Percentiles rank a stretch among this genome's conserved stretches.
Evolutionary conservation across 2,888 invertebrate species (phyloP).

Genomic region (Punctoribates punctum): DNA sequence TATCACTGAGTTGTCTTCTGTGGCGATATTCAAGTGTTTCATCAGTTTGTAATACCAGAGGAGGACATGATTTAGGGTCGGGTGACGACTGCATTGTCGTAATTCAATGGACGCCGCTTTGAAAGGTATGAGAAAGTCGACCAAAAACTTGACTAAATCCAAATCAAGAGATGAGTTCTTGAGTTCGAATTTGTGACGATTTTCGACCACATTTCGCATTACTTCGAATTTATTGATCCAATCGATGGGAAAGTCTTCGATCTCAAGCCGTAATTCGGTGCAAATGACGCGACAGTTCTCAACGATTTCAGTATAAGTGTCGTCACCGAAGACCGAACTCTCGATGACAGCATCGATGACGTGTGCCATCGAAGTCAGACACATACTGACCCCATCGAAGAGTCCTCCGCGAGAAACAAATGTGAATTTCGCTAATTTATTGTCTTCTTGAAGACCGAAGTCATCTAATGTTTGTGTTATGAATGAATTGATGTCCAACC

Average conservation of each 20-base stretch:
- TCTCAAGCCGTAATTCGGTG: constrained; percentile 24
- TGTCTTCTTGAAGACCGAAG: constrained; percentile 41
- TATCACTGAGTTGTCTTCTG: constrained; percentile 22
- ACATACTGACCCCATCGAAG: constrained; percentile 43
- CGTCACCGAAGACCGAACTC: constrained; percentile 36
- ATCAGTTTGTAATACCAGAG: constrained; percentile 44
- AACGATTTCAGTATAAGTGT: constrained; percentile 29
- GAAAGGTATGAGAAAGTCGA: constrained; percentile 43
- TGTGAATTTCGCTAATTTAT: constrained; percentile 43
- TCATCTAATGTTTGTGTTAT: constrained; percentile 38
- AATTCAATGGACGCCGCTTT: constrained; percentile 41
- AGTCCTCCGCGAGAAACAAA: constrained; percentile 44
- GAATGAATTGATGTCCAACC: constrained; percentile 40
- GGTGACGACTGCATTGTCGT: constrained; percentile 40
- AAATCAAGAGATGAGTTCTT: constrained; percentile 37
- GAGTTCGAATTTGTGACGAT: constrained; percentile 31
- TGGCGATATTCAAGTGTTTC: constrained; percentile 38
- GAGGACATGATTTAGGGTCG: constrained; percentile 44
- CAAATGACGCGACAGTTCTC: constrained; percentile 40
- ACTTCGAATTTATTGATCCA: constrained; percentile 43
- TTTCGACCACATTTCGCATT: constrained; percentile 28
- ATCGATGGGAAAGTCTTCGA: constrained; percentile 24
- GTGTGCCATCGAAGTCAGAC: constrained; percentile 43
- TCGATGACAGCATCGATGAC: constrained; percentile 42
- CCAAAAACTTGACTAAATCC: constrained; percentile 35